Evolutionary conservation across 2,113 vertebrate species (phyloP).

Genomic region (Aythya baeri): DNA sequence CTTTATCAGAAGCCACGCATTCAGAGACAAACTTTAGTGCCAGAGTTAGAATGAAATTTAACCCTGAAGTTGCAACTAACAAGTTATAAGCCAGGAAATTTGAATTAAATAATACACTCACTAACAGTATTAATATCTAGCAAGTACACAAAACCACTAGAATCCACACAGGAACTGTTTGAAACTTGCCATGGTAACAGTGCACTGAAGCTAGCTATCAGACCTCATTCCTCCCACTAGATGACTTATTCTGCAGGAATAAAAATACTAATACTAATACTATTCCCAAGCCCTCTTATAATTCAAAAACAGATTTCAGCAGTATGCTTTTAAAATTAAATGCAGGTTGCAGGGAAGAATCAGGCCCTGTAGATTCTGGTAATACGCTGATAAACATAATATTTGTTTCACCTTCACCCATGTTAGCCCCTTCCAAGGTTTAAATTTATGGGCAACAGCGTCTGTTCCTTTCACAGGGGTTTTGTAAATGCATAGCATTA

Average conservation of each 20-base stretch:
- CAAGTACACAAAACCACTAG: not conserved
- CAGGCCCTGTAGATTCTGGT: not conserved
- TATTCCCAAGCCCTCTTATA: not conserved
- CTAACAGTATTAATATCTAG: not conserved
- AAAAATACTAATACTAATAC: not conserved
- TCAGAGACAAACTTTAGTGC: not conserved
- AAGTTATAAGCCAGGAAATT: not conserved
- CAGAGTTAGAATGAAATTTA: not conserved
- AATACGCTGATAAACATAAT: not conserved
- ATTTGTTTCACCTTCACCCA: constrained; percentile 48
- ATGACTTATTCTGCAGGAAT: not conserved
- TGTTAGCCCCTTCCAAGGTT: not conserved
- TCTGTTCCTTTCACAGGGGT: constrained; percentile 20
- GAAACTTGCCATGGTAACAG: not conserved
- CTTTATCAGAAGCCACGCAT: not conserved
- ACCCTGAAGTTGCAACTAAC: not conserved
- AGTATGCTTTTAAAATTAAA: not conserved
- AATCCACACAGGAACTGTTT: not conserved
- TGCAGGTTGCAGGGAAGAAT: not conserved
- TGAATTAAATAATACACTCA: not conserved
- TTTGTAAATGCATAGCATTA: constrained; percentile 23
- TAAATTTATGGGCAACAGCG: constrained; percentile 3
- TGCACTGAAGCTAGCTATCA: not conserved
- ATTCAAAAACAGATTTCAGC: not conserved
- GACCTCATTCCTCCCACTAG: not conserved